Evolutionary conservation across 1,140 invertebrate species (phyloP).

Genomic region (Hesperophylax magnus): DNA sequence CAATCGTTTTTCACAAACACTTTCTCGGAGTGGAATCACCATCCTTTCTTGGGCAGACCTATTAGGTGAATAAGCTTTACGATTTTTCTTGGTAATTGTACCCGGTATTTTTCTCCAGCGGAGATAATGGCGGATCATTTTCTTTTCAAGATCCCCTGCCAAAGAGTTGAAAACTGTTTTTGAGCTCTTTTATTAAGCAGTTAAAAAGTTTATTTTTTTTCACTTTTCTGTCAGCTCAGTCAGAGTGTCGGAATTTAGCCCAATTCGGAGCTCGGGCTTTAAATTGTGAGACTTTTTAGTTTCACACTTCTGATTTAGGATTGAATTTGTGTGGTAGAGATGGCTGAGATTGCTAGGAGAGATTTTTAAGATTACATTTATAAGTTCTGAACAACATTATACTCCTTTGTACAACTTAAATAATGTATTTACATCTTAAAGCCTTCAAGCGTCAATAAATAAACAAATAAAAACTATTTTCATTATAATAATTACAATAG

Average conservation of each 20-base stretch:
- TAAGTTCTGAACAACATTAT: not conserved
- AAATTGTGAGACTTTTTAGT: too few relatives aligned
- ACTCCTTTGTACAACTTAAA: not conserved
- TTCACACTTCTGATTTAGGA: too few relatives aligned
- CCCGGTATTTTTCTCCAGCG: slow-evolving; percentile 27
- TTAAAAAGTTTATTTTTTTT: slow-evolving; percentile 32
- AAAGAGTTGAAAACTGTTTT: slow-evolving; percentile 25
- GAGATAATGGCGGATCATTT: slow-evolving; percentile 32
- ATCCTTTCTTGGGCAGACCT: slow-evolving; percentile 33
- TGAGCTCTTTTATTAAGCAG: slow-evolving; percentile 26
- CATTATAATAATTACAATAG: not conserved
- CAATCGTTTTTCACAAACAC: slow-evolving; percentile 25
- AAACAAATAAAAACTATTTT: too few relatives aligned
- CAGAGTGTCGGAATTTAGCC: too few relatives aligned
- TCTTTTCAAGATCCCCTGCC: slow-evolving; percentile 23
- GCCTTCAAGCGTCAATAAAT: too few relatives aligned
- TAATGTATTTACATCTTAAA: not conserved
- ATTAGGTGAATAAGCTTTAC: slow-evolving; percentile 35
- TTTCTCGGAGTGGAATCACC: slow-evolving; percentile 15
- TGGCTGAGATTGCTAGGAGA: too few relatives aligned
- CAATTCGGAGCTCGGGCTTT: too few relatives aligned
- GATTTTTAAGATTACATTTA: too few relatives aligned
- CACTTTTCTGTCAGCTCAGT: slow-evolving; percentile 11
- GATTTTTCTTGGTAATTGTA: slow-evolving; percentile 38
- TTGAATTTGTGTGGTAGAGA: too few relatives aligned